Conservation (phyloP, 2,113 vertebrate species). For the Gopherus flavomarginatus region DNA sequence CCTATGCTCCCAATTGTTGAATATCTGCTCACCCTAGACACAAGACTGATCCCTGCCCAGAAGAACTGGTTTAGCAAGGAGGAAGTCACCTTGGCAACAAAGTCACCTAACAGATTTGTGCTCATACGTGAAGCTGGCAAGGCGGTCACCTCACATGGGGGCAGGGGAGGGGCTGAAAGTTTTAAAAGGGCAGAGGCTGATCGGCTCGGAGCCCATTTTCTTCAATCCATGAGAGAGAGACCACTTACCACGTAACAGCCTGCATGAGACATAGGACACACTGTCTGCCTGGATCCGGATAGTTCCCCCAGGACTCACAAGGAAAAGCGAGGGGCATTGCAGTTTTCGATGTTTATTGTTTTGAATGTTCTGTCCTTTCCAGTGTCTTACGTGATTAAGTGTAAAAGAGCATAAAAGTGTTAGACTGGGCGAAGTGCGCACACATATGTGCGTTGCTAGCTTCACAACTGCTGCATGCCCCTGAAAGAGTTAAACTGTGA, state of each 20-base stretch:
- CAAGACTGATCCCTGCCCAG: not conserved
- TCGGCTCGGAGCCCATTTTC: not conserved
- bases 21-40: not conserved
- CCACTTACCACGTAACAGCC: not conserved
- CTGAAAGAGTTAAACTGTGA: not conserved
- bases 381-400: not conserved
- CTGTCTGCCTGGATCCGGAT: not conserved
- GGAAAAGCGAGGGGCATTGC: not conserved
- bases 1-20: not conserved
- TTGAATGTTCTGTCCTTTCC: not conserved
- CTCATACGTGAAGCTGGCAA: not conserved
- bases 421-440: not conserved
- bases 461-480: not conserved
- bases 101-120: not conserved
- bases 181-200: not conserved
- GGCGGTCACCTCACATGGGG: not conserved
- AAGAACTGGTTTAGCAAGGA: not conserved
- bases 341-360: not conserved
- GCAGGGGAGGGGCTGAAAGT: not conserved
- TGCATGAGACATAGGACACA: not conserved
- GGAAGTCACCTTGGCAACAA: not conserved
- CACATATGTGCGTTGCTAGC: too few species aligned
- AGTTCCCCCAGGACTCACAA: not conserved
- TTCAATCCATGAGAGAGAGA: not conserved
- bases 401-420: not conserved